Percentiles rank a stretch among this genome's conserved stretches.
These are phyloP conservation scores for Isurus oxyrinchus DNA, from an alignment of 2,113 vertebrate genomes.

Conservation along the genomic window DNA sequence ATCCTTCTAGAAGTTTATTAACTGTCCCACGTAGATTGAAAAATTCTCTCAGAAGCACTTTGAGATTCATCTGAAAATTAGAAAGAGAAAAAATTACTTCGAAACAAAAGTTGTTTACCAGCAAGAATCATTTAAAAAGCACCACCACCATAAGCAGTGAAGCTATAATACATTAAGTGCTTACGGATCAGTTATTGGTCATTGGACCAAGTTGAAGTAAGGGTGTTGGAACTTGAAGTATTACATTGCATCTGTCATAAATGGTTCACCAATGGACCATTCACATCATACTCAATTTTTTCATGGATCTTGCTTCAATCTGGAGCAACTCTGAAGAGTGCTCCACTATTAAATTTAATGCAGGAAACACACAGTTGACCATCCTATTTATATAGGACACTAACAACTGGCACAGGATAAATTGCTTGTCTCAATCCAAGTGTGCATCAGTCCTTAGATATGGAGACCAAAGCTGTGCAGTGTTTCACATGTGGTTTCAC, in stretches of 20 bases:
- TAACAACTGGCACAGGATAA: neutral
- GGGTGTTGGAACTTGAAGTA: neutral
- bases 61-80: slow-evolving; percentile 17
- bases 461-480: too few relatives aligned
- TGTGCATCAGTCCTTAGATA: neutral
- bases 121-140: neutral
- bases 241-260: neutral
- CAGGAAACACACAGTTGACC: neutral
- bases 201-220: neutral
- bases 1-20: neutral
- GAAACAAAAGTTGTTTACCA: neutral
- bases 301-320: neutral
- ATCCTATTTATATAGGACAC: neutral
- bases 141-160: neutral
- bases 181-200: neutral
- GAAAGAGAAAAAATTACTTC: neutral
- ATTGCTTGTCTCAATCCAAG: neutral
- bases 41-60: neutral
- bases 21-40: neutral
- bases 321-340: neutral
- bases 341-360: neutral
- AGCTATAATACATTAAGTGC: neutral
- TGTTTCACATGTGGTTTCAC: too few relatives aligned
- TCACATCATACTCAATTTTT: neutral
- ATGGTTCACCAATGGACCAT: neutral